Evolutionary conservation across 2,113 vertebrate species (phyloP).

Genomic region (Alexandromys fortis): DNA sequence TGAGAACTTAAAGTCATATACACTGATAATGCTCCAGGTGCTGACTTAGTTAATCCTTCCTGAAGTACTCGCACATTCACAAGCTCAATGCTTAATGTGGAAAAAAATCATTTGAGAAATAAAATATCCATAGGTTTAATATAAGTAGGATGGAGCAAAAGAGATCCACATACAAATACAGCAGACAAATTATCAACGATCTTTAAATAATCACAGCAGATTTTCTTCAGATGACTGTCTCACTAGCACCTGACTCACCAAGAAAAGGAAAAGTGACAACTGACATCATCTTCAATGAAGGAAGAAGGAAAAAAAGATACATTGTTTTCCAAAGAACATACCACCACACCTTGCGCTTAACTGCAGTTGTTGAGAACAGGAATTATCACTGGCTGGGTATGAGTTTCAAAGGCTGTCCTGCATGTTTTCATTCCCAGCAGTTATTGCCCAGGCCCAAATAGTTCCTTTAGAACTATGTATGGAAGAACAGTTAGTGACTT

Average conservation of each 20-base stretch:
- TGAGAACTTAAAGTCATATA: neutral
- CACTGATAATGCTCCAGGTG: neutral
- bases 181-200: neutral
- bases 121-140: neutral
- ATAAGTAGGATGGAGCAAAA: neutral
- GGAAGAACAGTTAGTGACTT: neutral
- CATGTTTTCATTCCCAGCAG: neutral
- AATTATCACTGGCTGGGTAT: neutral
- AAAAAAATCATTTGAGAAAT: neutral
- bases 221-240: neutral
- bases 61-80: neutral
- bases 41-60: neutral
- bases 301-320: neutral
- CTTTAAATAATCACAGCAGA: slow-evolving; percentile 8
- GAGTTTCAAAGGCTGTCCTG: neutral
- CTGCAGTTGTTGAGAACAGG: neutral
- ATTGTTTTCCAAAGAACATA: neutral
- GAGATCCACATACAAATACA: neutral
- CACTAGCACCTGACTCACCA: neutral
- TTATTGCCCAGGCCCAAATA: neutral
- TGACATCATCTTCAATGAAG: neutral
- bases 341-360: neutral
- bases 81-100: neutral
- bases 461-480: neutral
- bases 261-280: neutral